Evolutionary conservation across 2,888 invertebrate species (phyloP).

Genomic region (Caenorhabditis uteleia): DNA sequence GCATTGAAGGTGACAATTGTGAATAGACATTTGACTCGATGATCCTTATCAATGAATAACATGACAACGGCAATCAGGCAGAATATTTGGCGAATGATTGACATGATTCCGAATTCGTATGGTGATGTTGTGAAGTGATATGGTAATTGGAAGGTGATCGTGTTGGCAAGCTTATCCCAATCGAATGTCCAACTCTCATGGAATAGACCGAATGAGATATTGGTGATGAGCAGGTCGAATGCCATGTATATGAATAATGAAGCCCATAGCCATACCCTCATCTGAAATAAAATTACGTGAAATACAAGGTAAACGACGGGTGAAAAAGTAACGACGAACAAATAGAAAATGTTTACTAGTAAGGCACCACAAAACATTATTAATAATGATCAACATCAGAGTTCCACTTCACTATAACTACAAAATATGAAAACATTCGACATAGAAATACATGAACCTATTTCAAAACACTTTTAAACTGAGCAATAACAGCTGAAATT

Average conservation of each 20-base stretch:
- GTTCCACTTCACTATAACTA: no score
- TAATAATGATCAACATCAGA: no score
- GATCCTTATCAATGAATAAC: slow-evolving; percentile 20
- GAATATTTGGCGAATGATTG: slow-evolving; percentile 17
- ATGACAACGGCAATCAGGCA: slow-evolving; percentile 22
- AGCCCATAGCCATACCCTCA: no score
- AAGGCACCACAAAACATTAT: no score
- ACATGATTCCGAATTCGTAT: slow-evolving; percentile 35
- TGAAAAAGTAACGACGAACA: no score
- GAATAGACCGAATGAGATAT: not conserved
- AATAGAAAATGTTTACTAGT: no score
- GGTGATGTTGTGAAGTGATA: slow-evolving; percentile 34
- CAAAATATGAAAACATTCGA: no score
- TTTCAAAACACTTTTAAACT: no score
- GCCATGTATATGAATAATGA: not conserved
- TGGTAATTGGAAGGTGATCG: not conserved
- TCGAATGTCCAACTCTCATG: not conserved
- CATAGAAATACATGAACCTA: no score
- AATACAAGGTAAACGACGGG: no score
- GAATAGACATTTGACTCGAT: slow-evolving; percentile 18
- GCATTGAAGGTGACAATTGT: slow-evolving; percentile 20
- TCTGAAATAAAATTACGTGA: no score
- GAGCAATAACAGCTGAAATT: no score
- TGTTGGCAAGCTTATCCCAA: not conserved
- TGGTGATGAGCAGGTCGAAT: not conserved